phyloP scores from a whole-genome alignment of 2,113 vertebrate species.

The Apteryx owenii region DNA sequence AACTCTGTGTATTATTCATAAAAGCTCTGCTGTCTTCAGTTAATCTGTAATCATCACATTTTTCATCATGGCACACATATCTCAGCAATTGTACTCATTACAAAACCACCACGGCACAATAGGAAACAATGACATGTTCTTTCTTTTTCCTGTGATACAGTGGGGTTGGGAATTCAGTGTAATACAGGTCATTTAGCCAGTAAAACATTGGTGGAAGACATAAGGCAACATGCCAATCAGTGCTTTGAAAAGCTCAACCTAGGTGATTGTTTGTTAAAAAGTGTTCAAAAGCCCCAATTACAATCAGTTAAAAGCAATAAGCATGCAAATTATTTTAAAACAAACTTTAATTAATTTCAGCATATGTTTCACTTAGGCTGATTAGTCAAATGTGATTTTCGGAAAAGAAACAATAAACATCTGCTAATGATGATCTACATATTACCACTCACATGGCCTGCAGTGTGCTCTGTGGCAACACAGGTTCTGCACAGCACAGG shows the following conservation, averaged over 20 bases:
- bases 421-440: conserved; percentile 72
- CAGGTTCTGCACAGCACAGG: not conserved
- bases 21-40: conserved; percentile 40
- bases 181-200: not conserved
- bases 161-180: not conserved
- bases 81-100: conserved; percentile 17
- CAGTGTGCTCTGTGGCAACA: not conserved
- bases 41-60: conserved; percentile 11
- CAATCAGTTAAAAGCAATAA: conserved; percentile 66
- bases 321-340: conserved; percentile 73
- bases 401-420: conserved; percentile 74
- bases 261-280: conserved; percentile 47
- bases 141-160: not conserved
- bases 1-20: not conserved
- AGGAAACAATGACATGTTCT: not conserved
- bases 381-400: conserved; percentile 70
- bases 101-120: not conserved
- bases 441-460: conserved; percentile 20
- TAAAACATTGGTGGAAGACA: not conserved
- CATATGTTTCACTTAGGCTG: conserved; percentile 72
- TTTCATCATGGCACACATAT: conserved; percentile 31
- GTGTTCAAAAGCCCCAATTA: conserved; percentile 48
- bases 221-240: not conserved
- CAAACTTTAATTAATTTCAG: conserved; percentile 75
- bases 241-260: conserved; percentile 28